phyloP scores from a whole-genome alignment of 2,113 vertebrate species.

The Vimba vimba region DNA sequence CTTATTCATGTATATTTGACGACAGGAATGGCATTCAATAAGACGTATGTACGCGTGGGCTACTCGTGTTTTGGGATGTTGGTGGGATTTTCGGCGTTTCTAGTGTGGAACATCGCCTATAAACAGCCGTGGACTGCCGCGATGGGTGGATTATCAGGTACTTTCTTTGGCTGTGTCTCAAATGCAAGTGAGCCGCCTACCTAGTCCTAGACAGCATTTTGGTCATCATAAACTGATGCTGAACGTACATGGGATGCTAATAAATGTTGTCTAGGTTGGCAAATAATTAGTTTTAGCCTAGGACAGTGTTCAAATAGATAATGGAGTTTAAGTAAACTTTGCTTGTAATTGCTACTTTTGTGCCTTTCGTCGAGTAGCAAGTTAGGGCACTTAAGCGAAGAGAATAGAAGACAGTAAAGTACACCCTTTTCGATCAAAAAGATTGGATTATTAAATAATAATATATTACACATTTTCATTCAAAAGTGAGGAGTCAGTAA shows the following conservation, averaged over 20 bases:
- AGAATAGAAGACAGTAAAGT: neutral
- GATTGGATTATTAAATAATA: neutral
- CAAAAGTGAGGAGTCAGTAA: too few species aligned
- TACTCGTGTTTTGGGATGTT: constrained; percentile 79
- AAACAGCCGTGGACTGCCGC: constrained; percentile 86
- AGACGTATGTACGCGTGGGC: constrained; percentile 75
- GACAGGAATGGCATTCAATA: constrained; percentile 69
- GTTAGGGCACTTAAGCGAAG: neutral
- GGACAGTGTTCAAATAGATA: neutral
- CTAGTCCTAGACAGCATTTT: neutral
- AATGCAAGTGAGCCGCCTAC: neutral
- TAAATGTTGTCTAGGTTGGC: neutral
- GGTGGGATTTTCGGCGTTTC: constrained; percentile 83
- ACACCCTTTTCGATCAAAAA: neutral
- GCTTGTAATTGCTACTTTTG: neutral
- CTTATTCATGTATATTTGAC: neutral
- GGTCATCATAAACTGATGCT: neutral
- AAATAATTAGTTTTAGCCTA: neutral
- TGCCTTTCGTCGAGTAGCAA: neutral
- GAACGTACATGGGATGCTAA: neutral
- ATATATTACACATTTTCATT: neutral
- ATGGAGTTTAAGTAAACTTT: neutral
- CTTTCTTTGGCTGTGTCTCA: constrained; percentile 19
- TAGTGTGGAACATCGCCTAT: constrained; percentile 85
- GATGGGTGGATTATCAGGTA: constrained; percentile 92